These are phyloP conservation scores for Neocloeon triangulifer DNA, from an alignment of 1,140 invertebrate species.

Conservation along the genomic window DNA sequence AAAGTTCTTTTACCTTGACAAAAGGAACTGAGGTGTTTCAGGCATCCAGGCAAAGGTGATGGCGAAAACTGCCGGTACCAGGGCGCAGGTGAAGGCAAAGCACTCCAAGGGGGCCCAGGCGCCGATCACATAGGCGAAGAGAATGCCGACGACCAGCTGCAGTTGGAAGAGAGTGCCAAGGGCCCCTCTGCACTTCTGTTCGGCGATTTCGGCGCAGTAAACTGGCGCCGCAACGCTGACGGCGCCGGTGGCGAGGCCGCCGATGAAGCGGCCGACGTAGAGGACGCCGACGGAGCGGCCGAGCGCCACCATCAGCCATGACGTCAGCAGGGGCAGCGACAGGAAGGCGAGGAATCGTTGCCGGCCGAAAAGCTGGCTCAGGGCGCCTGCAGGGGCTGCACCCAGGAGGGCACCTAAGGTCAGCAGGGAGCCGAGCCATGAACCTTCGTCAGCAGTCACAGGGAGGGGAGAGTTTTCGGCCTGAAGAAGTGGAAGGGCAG, in stretches of 20 bases:
- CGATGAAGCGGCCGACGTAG: slow-evolving; percentile 34
- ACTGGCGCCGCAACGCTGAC: slow-evolving; percentile 34
- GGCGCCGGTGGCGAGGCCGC: slow-evolving; percentile 35
- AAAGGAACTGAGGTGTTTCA: slow-evolving; percentile 18
- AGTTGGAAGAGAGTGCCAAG: slow-evolving; percentile 27
- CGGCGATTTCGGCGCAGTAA: slow-evolving; percentile 39
- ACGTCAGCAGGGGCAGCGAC: slow-evolving; percentile 28
- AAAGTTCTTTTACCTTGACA: too few species aligned
- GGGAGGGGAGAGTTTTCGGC: slow-evolving; percentile 4
- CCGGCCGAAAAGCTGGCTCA: slow-evolving; percentile 37
- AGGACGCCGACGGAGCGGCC: slow-evolving; percentile 18
- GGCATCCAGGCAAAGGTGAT: background rate
- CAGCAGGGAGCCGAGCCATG: slow-evolving; percentile 27
- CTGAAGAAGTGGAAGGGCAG: slow-evolving; percentile 21
- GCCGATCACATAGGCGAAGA: slow-evolving; percentile 18
- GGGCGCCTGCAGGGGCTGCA: slow-evolving; percentile 27
- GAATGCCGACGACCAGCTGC: slow-evolving; percentile 25
- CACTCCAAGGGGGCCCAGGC: slow-evolving; percentile 9
- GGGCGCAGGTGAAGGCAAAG: background rate
- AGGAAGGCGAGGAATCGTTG: slow-evolving; percentile 31
- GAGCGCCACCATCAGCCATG: slow-evolving; percentile 33
- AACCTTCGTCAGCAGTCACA: slow-evolving; percentile 16
- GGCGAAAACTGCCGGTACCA: slow-evolving; percentile 7
- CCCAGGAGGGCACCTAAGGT: slow-evolving; percentile 28
- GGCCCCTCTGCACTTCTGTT: slow-evolving; percentile 30